phyloP scores from a whole-genome alignment of 1,140 invertebrate species.

The Trichonephila clavata region DNA sequence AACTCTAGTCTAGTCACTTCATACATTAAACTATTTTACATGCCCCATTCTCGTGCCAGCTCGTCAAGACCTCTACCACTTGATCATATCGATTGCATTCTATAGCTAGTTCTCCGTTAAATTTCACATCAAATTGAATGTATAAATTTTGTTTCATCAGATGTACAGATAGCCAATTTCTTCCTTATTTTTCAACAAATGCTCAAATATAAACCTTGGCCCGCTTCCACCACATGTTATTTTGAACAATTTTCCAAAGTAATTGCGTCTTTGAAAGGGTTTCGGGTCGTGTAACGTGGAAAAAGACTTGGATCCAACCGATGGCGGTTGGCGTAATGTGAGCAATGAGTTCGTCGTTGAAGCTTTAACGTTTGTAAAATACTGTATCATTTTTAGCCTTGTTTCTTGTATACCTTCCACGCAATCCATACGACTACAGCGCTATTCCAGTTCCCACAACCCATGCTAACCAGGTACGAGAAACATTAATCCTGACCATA shows the following conservation, averaged over 20 bases:
- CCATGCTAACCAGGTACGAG: neutral
- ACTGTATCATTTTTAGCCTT: neutral
- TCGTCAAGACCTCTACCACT: neutral
- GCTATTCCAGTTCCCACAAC: neutral
- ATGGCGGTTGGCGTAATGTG: neutral
- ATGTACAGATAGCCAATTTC: conserved; percentile 40
- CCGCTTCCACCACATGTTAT: neutral
- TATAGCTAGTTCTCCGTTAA: conserved; percentile 25
- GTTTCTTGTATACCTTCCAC: neutral
- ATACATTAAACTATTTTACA: neutral
- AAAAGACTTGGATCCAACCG: neutral
- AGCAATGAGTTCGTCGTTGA: neutral
- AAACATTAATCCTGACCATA: no score
- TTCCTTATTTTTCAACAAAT: conserved; percentile 13
- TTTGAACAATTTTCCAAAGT: neutral
- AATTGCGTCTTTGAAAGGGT: neutral
- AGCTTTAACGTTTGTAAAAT: neutral
- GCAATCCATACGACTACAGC: neutral
- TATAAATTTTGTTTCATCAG: neutral
- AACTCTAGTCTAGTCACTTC: conserved; percentile 38
- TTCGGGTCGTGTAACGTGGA: neutral
- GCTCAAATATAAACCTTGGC: neutral
- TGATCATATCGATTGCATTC: neutral
- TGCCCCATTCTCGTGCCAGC: neutral
- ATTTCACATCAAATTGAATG: conserved; percentile 7